Percentiles rank a stretch among this genome's conserved stretches.
Evolutionary conservation across 2,888 invertebrate genomes (phyloP).

Genomic region (Dynastes grantii): DNA sequence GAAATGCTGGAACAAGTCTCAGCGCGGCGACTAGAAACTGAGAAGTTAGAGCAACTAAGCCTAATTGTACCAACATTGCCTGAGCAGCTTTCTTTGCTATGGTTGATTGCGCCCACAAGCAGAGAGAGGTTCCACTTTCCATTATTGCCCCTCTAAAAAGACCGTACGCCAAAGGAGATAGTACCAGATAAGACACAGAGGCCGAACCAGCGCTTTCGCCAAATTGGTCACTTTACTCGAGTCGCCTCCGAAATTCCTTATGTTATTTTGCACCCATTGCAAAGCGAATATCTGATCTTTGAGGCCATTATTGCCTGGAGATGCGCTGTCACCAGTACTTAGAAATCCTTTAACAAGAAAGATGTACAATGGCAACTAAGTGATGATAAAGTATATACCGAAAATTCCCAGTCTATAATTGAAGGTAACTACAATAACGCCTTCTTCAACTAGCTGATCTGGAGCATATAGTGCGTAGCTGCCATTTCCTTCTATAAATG

Average conservation of each 20-base stretch:
- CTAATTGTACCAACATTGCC: slow-evolving; percentile 53
- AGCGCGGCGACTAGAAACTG: slow-evolving; percentile 55
- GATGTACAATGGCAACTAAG: neutral
- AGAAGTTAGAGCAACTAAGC: slow-evolving; percentile 54
- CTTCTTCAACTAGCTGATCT: slow-evolving; percentile 62
- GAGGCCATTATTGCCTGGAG: slow-evolving; percentile 48
- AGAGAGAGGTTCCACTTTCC: slow-evolving; percentile 46
- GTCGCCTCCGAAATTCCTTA: slow-evolving; percentile 49
- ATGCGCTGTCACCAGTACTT: slow-evolving; percentile 45
- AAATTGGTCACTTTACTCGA: slow-evolving; percentile 46
- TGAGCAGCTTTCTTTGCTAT: slow-evolving; percentile 53
- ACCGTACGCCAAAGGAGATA: slow-evolving; percentile 43
- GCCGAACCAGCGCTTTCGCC: slow-evolving; percentile 49
- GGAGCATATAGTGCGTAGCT: slow-evolving; percentile 59
- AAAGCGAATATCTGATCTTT: slow-evolving; percentile 49
- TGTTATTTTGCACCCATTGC: slow-evolving; percentile 48
- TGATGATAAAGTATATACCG: slow-evolving; percentile 54
- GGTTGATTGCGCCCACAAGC: slow-evolving; percentile 49
- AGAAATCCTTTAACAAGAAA: slow-evolving; percentile 39
- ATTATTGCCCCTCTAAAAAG: slow-evolving; percentile 47
- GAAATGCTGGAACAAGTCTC: slow-evolving; percentile 51
- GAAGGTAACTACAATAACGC: slow-evolving; percentile 61
- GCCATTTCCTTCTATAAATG: slow-evolving; percentile 59
- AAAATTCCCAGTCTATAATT: slow-evolving; percentile 65
- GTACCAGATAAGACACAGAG: slow-evolving; percentile 45